phyloP scores from a whole-genome alignment of 1,140 invertebrate species.

The Calliopsis andreniformis region DNA sequence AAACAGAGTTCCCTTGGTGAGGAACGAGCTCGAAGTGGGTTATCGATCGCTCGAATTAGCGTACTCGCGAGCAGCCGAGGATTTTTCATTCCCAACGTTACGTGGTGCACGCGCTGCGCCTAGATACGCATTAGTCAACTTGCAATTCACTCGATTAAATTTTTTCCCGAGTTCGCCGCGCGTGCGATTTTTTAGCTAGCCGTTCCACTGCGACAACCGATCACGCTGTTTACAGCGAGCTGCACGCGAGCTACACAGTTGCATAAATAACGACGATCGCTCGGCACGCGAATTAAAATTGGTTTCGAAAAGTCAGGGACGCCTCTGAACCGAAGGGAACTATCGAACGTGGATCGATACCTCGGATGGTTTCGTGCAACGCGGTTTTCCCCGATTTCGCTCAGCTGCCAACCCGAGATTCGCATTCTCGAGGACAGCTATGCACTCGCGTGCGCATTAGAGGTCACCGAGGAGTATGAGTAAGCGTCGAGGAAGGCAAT shows the following conservation, averaged over 20 bases:
- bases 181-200: conserved; percentile 50
- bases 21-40: conserved; percentile 9
- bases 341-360: background rate
- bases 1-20: background rate
- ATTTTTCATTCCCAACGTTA: conserved; percentile 20
- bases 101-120: conserved; percentile 8
- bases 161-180: conserved; percentile 40
- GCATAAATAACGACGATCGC: conserved; percentile 58
- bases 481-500: conserved; percentile 1
- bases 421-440: background rate
- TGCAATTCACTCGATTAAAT: conserved; percentile 57
- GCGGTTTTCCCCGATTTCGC: background rate
- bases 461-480: conserved; percentile 2
- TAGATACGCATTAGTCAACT: conserved; percentile 33
- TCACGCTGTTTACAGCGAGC: conserved; percentile 44
- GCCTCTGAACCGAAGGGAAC: background rate
- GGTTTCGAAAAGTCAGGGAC: conserved; percentile 32
- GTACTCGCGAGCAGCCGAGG: background rate
- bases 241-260: conserved; percentile 56
- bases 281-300: conserved; percentile 36
- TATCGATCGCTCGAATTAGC: conserved; percentile 39
- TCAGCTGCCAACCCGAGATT: background rate
- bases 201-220: conserved; percentile 17
- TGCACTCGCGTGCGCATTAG: background rate
- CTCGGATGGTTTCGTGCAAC: background rate